phyloP scores from a whole-genome alignment of 2,797 vertebrate species.

The Acrossocheilus fasciatus region DNA sequence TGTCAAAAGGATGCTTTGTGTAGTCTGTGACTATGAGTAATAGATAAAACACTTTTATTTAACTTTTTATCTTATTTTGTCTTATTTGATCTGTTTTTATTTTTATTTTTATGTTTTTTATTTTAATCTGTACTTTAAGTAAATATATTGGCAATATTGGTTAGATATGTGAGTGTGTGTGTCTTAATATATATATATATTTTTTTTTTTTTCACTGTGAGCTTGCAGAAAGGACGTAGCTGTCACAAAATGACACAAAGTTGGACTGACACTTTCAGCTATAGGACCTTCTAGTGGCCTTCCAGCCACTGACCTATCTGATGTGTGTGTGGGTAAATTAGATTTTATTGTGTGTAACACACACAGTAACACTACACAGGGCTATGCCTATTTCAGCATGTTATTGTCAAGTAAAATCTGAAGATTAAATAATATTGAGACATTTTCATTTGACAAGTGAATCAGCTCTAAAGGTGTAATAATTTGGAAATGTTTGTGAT shows the following conservation, averaged over 20 bases:
- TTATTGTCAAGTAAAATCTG: background rate
- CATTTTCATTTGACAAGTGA: background rate
- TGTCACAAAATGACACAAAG: slow-evolving; percentile 64
- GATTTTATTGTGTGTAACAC: slow-evolving; percentile 27
- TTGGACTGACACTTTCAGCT: slow-evolving; percentile 67
- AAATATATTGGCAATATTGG: background rate
- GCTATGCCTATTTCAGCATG: slow-evolving; percentile 4
- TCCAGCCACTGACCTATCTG: slow-evolving; percentile 66
- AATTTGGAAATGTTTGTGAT: background rate
- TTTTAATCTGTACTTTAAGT: background rate
- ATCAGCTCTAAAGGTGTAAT: background rate
- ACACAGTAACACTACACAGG: background rate
- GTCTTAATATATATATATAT: slow-evolving; percentile 6
- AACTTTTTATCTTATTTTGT: background rate
- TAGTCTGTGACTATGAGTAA: slow-evolving; percentile 18
- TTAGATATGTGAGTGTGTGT: slow-evolving; percentile 35
- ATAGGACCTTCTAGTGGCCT: slow-evolving; percentile 65
- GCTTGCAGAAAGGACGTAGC: slow-evolving; percentile 57
- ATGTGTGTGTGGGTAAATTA: slow-evolving; percentile 21
- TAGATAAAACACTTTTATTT: no score
- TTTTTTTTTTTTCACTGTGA: background rate
- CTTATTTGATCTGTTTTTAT: background rate
- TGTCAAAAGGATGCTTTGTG: background rate
- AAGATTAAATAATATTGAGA: slow-evolving; percentile 16
- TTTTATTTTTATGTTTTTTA: no score